Evolutionary conservation across 2,113 vertebrate genomes (phyloP).

Genomic region (Scomber japonicus): DNA sequence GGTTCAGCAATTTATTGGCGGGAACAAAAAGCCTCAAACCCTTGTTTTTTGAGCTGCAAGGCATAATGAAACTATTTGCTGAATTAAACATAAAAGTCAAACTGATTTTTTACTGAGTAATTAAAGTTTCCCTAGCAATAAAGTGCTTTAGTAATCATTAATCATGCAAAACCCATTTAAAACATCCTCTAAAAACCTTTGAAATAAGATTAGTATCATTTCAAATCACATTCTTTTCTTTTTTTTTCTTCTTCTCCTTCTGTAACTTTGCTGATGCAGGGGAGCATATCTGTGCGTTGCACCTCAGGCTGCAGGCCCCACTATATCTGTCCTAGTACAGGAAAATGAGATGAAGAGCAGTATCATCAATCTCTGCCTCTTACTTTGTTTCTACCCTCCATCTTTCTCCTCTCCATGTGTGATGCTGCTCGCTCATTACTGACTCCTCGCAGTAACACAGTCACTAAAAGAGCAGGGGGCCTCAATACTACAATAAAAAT

Average conservation of each 20-base stretch:
- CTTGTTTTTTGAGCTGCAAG: constrained; percentile 34
- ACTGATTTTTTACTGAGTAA: constrained; percentile 37
- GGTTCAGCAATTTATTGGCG: constrained; percentile 1
- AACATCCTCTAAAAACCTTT: constrained; percentile 29
- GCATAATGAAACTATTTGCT: constrained; percentile 49
- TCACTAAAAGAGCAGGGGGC: constrained; percentile 28
- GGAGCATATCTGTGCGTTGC: constrained; percentile 17
- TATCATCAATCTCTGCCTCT: constrained; percentile 73
- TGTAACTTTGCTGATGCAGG: constrained; percentile 40
- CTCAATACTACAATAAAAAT: constrained; percentile 32
- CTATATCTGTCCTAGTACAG: constrained; percentile 51
- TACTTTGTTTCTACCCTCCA: constrained; percentile 55
- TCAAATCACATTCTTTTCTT: constrained; percentile 17
- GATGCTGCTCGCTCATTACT: constrained; percentile 73
- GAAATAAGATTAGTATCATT: constrained; percentile 49
- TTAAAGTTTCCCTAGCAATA: constrained; percentile 55
- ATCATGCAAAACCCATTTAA: constrained; percentile 49
- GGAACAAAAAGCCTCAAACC: constrained; percentile 1
- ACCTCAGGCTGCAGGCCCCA: constrained; percentile 35
- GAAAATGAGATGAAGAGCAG: constrained; percentile 64
- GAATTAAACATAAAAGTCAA: constrained; percentile 55
- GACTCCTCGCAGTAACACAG: constrained; percentile 52
- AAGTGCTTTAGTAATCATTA: constrained; percentile 56
- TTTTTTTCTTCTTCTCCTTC: neutral
- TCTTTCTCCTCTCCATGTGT: constrained; percentile 46